These are phyloP conservation scores for Pediacus dermestoides DNA, from an alignment of 2,888 invertebrate genomes.

Conservation along the genomic window DNA sequence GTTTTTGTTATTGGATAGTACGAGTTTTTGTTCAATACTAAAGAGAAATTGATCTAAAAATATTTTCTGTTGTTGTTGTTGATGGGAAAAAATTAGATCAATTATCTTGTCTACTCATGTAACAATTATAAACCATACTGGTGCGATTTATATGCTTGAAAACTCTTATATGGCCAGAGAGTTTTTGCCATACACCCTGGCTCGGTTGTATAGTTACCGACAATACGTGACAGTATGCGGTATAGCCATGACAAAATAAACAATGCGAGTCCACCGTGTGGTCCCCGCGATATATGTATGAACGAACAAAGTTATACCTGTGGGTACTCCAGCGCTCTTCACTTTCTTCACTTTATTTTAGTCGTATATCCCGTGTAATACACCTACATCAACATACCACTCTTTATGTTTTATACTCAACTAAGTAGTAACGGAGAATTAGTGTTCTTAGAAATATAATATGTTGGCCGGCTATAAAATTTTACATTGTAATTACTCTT, in stretches of 20 bases:
- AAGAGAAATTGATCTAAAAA: slow-evolving; percentile 4
- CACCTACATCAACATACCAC: slow-evolving; percentile 14
- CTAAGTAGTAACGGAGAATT: slow-evolving; percentile 15
- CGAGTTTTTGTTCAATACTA: slow-evolving; percentile 1
- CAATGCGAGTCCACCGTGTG: slow-evolving; percentile 28
- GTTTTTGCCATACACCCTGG: slow-evolving; percentile 29
- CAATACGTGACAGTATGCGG: slow-evolving; percentile 37
- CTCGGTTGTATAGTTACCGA: slow-evolving; percentile 31
- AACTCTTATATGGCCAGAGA: slow-evolving; percentile 24
- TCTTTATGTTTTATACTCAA: slow-evolving; percentile 13
- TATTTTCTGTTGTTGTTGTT: slow-evolving; percentile 1
- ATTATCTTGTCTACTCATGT: slow-evolving; percentile 24
- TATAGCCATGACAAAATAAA: slow-evolving; percentile 34
- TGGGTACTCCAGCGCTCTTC: background rate
- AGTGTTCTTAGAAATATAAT: slow-evolving; percentile 15
- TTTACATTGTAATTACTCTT: slow-evolving; percentile 5
- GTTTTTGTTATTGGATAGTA: too few species aligned
- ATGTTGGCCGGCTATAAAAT: slow-evolving; percentile 9
- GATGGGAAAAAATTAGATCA: slow-evolving; percentile 21
- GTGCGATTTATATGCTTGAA: slow-evolving; percentile 27
- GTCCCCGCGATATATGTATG: slow-evolving; percentile 19
- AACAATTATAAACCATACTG: slow-evolving; percentile 30
- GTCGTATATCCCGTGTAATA: slow-evolving; percentile 6
- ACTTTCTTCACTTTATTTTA: slow-evolving; percentile 1
- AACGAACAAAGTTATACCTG: slow-evolving; percentile 14